Evolutionary conservation across 2,888 invertebrate species (phyloP).

Genomic region (Poecilus cupreus): DNA sequence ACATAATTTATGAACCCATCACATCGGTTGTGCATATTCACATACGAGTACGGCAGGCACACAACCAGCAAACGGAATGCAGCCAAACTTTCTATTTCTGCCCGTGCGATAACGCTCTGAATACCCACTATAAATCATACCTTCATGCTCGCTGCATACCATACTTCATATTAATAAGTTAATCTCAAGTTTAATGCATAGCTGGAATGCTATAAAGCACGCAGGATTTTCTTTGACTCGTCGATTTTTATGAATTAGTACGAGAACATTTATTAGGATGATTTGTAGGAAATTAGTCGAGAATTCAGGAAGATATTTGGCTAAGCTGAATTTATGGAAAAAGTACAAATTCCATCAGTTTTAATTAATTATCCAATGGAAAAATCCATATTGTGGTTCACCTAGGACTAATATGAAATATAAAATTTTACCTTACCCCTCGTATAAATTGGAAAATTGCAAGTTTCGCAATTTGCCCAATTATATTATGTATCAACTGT

Average conservation of each 20-base stretch:
- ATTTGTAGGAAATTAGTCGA: conserved; percentile 6
- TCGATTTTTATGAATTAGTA: conserved; percentile 5
- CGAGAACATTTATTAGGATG: neutral
- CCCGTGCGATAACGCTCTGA: neutral
- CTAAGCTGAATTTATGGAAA: neutral
- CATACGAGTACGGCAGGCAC: too few relatives aligned
- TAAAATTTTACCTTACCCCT: too few relatives aligned
- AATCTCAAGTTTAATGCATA: conserved; percentile 3
- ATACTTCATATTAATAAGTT: conserved; percentile 28
- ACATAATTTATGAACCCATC: conserved; percentile 53
- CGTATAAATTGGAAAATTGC: too few relatives aligned
- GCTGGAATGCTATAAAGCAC: neutral
- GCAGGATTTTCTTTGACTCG: neutral
- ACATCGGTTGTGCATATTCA: conserved; percentile 21
- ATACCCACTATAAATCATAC: conserved; percentile 25
- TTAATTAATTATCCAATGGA: too few relatives aligned
- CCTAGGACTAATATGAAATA: too few relatives aligned
- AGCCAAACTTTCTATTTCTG: conserved; percentile 31
- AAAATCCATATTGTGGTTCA: too few relatives aligned
- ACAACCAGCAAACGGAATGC: neutral
- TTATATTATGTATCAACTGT: too few relatives aligned
- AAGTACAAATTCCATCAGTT: too few relatives aligned
- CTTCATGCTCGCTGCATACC: neutral
- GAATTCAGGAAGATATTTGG: neutral
- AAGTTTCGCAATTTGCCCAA: too few relatives aligned